A percentile compares a stretch with the other conserved stretches of the same genome.
These are phyloP conservation scores for Archivesica marissinica DNA, from an alignment of 1,140 invertebrate species.

Conservation along the genomic window DNA sequence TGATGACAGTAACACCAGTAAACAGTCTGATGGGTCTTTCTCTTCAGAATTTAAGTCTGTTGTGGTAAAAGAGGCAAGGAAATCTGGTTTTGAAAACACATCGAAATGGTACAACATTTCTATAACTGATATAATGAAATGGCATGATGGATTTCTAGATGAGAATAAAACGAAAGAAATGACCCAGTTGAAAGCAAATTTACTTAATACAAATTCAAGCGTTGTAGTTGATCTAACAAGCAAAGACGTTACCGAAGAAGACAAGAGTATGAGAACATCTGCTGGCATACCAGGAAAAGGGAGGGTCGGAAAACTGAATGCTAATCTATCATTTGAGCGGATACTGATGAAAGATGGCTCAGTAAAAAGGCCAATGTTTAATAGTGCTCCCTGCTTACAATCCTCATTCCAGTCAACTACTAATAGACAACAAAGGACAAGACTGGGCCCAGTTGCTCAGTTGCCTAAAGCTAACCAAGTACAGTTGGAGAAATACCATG, in stretches of 20 bases:
- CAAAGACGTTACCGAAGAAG: background rate
- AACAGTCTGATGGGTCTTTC: background rate
- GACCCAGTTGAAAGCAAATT: background rate
- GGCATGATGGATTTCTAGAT: constrained; percentile 52
- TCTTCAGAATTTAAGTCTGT: constrained; percentile 30
- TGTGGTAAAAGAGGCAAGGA: constrained; percentile 48
- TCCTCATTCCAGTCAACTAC: background rate
- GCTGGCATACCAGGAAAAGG: background rate
- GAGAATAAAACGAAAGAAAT: background rate
- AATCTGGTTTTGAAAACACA: constrained; percentile 55
- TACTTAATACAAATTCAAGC: background rate
- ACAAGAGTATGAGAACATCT: background rate
- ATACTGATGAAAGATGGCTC: constrained; percentile 22
- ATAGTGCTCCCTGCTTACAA: background rate
- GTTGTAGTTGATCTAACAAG: background rate
- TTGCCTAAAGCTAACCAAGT: background rate
- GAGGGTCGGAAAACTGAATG: constrained; percentile 13
- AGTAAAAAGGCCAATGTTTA: constrained; percentile 31
- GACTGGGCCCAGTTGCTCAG: constrained; percentile 48
- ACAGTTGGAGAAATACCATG: constrained; percentile 23
- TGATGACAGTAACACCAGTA: background rate
- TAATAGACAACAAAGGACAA: constrained; percentile 1
- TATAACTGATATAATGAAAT: constrained; percentile 51
- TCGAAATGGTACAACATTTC: constrained; percentile 48
- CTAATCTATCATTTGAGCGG: constrained; percentile 35